phyloP scores from a whole-genome alignment of 2,797 vertebrate species.

The Garrulus glandarius region DNA sequence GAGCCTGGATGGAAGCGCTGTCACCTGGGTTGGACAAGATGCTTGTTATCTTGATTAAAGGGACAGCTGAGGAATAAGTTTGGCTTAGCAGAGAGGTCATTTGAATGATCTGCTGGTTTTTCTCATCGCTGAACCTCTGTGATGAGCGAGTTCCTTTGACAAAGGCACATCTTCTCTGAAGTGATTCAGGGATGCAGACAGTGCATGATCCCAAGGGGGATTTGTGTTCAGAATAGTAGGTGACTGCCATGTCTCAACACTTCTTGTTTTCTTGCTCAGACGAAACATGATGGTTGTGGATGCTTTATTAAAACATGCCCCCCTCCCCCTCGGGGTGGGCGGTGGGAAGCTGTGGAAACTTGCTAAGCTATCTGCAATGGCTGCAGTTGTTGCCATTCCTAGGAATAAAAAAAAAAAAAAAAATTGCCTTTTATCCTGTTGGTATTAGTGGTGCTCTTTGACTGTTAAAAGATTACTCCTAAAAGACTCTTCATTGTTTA shows the following conservation, averaged over 20 bases:
- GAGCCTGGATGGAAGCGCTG: not conserved
- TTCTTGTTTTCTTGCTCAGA: not conserved
- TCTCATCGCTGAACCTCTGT: not conserved
- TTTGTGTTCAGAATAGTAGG: not conserved
- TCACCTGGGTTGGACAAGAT: not conserved
- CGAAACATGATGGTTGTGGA: not conserved
- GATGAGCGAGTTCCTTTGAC: not conserved
- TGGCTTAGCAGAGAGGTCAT: not conserved
- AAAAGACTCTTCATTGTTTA: constrained; percentile 1
- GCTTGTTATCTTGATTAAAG: not conserved
- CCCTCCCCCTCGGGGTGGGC: not conserved
- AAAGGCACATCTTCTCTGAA: not conserved
- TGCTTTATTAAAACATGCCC: not conserved
- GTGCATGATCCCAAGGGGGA: not conserved
- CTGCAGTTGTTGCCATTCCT: not conserved
- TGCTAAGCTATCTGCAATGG: not conserved
- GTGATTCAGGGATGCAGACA: not conserved
- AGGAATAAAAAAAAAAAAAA: not conserved
- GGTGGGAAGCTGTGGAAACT: not conserved
- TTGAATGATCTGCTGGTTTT: not conserved
- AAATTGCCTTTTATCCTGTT: not conserved
- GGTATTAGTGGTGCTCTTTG: not conserved
- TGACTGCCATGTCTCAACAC: not conserved
- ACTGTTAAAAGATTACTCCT: constrained; percentile 44
- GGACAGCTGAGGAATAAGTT: not conserved